Conservation (phyloP, 2,113 vertebrate species). For the Zapornia atra region DNA sequence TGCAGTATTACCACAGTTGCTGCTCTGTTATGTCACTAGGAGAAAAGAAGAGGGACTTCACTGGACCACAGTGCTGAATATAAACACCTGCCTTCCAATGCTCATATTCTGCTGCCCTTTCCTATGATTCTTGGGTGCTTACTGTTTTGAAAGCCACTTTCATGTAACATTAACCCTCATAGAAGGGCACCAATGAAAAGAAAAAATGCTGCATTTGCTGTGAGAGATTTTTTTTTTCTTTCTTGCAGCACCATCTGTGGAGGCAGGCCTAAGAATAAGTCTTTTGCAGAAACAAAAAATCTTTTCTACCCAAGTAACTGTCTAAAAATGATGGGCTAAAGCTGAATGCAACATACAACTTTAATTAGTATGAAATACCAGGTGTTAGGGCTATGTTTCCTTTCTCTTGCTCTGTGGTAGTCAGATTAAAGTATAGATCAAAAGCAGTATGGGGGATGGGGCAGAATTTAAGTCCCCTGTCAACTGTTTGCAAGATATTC, state of each 20-base stretch:
- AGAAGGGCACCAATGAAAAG: neutral
- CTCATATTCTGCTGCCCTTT: neutral
- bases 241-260: neutral
- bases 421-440: neutral
- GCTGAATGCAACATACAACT: neutral
- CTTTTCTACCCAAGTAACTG: neutral
- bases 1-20: neutral
- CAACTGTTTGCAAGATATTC: neutral
- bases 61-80: neutral
- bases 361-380: neutral
- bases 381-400: neutral
- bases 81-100: neutral
- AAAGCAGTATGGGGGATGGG: neutral
- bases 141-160: neutral
- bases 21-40: neutral
- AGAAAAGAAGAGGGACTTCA: neutral
- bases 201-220: neutral
- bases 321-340: neutral
- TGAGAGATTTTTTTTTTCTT: neutral
- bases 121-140: neutral
- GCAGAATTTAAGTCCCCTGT: neutral
- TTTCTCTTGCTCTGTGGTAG: neutral
- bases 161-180: neutral
- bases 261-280: neutral
- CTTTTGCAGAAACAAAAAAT: neutral